These are phyloP conservation scores for Calidris pygmaea DNA, from an alignment of 2,113 vertebrate species.

Conservation along the genomic window DNA sequence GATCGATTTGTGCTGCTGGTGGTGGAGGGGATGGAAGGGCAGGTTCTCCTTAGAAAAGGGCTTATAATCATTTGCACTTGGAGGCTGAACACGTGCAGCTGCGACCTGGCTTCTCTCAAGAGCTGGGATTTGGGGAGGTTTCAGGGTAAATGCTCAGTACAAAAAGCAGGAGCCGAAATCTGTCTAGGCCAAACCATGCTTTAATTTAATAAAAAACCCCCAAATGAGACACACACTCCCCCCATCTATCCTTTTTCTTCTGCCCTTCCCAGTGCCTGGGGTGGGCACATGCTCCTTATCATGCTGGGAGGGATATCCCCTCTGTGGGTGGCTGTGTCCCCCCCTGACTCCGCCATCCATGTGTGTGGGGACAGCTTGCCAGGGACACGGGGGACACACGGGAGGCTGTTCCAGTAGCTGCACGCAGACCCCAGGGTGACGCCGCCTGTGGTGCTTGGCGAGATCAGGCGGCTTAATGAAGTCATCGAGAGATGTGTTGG, in stretches of 20 bases:
- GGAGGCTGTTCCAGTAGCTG: neutral
- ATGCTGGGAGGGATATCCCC: rapidly evolving
- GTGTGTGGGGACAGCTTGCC: neutral
- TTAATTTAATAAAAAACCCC: neutral
- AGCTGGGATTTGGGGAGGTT: neutral
- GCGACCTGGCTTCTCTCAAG: neutral
- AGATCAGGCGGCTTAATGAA: neutral
- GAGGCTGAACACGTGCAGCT: neutral
- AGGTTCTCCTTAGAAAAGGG: neutral
- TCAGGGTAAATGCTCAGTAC: neutral
- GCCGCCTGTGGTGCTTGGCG: neutral
- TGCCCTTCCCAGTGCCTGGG: neutral
- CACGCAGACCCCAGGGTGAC: rapidly evolving
- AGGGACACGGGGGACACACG: neutral
- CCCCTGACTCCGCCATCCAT: rapidly evolving
- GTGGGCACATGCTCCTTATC: rapidly evolving
- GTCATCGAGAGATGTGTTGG: neutral
- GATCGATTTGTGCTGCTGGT: neutral
- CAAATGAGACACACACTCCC: too few species aligned
- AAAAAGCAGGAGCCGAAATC: neutral
- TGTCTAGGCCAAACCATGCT: neutral
- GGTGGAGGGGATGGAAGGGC: neutral
- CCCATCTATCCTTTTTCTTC: neutral
- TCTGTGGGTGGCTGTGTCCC: neutral
- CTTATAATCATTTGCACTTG: neutral